Conservation (phyloP, 2,113 vertebrate genomes). For the Pyrgilauda ruficollis region DNA sequence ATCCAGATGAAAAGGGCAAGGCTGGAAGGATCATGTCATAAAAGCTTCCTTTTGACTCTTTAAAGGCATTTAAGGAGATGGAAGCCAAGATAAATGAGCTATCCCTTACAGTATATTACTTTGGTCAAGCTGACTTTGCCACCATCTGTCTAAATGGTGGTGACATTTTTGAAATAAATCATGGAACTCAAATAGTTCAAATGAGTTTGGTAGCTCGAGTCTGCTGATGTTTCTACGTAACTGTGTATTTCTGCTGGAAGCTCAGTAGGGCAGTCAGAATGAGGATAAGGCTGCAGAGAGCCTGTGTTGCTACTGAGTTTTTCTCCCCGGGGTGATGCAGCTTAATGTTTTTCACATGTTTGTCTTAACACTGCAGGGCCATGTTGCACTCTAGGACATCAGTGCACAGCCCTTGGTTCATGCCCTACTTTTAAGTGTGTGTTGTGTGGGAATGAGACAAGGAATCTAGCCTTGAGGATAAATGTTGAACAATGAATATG, state of each 20-base stretch:
- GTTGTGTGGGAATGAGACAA: neutral
- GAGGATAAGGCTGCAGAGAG: neutral
- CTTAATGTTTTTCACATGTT: neutral
- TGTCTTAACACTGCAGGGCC: neutral
- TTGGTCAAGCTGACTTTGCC: neutral
- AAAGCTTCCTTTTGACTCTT: neutral
- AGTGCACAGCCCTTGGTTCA: neutral
- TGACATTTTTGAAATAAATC: neutral
- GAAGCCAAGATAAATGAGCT: neutral
- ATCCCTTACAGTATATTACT: neutral
- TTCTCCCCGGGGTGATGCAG: neutral
- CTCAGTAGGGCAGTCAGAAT: neutral
- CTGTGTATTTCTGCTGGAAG: neutral
- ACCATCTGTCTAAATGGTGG: neutral
- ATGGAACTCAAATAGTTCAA: neutral
- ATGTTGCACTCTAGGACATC: neutral
- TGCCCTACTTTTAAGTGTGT: neutral
- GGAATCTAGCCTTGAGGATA: neutral
- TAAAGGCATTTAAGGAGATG: neutral
- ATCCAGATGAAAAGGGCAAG: neutral
- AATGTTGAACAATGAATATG: neutral
- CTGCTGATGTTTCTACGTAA: neutral
- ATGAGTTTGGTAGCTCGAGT: neutral
- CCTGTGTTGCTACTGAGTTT: neutral
- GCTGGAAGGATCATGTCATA: neutral